Percentiles rank a stretch among this genome's conserved stretches.
phyloP scores from a whole-genome alignment of 2,797 vertebrate genomes.

The Epinephelus awoara region DNA sequence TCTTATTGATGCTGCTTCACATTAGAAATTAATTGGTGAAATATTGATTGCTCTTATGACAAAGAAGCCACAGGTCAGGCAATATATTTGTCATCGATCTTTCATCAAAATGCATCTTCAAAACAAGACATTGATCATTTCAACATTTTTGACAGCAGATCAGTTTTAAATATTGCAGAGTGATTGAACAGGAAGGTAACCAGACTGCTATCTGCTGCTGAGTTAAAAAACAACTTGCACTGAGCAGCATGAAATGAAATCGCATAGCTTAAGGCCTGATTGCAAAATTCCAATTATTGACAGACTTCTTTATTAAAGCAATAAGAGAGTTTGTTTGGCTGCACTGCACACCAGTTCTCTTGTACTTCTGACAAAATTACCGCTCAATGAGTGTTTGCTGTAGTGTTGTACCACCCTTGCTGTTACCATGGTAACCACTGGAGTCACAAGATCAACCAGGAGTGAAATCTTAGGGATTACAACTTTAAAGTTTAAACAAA shows the following conservation, averaged over 20 bases:
- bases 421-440: background rate
- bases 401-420: background rate
- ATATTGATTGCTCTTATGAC: background rate
- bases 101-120: background rate
- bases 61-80: background rate
- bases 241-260: constrained; percentile 5
- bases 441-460: background rate
- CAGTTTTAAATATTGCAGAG: background rate
- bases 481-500: constrained; percentile 9
- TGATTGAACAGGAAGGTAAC: background rate
- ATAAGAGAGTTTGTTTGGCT: background rate
- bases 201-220: background rate
- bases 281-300: background rate
- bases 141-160: background rate
- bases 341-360: background rate
- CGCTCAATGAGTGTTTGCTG: background rate
- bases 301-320: background rate
- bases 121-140: background rate
- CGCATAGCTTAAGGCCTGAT: background rate
- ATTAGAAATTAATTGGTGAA: background rate
- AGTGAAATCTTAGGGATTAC: background rate
- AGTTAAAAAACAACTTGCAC: background rate
- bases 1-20: background rate
- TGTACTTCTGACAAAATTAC: background rate
- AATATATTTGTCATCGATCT: background rate